A percentile compares a stretch with the other conserved stretches of the same genome.
phyloP scores from a whole-genome alignment of 2,113 vertebrate genomes.

The Hipposideros armiger region DNA sequence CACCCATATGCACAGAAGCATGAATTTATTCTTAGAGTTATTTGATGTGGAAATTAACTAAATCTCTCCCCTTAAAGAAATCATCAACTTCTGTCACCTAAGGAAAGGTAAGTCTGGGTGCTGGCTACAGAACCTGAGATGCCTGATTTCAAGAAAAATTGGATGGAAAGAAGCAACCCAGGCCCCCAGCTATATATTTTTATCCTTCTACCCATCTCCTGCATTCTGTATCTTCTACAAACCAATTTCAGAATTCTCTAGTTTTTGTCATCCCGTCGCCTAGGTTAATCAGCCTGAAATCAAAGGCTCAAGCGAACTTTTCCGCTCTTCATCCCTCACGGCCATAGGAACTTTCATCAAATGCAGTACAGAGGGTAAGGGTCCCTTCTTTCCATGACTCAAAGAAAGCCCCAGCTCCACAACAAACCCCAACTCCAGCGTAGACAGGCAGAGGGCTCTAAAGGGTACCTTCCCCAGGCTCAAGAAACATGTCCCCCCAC shows the following conservation, averaged over 20 bases:
- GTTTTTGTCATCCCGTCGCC: not conserved
- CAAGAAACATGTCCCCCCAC: constrained; percentile 71
- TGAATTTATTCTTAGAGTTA: constrained; percentile 50
- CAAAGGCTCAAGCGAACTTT: constrained; percentile 69
- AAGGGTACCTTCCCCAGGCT: constrained; percentile 66
- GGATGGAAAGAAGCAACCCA: constrained; percentile 14
- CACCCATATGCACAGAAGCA: not conserved
- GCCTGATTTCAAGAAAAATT: constrained; percentile 45
- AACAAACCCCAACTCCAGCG: constrained; percentile 32
- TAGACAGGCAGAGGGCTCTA: constrained; percentile 21
- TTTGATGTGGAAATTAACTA: not conserved
- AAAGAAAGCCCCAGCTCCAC: constrained; percentile 49
- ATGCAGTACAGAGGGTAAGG: not conserved
- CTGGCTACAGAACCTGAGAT: constrained; percentile 24
- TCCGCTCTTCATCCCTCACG: not conserved
- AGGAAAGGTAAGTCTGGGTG: constrained; percentile 18
- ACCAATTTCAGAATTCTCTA: constrained; percentile 28
- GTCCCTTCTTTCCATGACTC: not conserved
- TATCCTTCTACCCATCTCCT: not conserved
- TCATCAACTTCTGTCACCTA: not conserved
- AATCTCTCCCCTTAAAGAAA: constrained; percentile 30
- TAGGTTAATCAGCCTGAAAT: constrained; percentile 59
- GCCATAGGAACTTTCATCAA: not conserved
- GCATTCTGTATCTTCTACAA: constrained; percentile 22
- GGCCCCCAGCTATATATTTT: not conserved